Base-by-base conservation (phyloP, 1,140 invertebrate genomes). In the Anastrepha obliqua region DNA sequence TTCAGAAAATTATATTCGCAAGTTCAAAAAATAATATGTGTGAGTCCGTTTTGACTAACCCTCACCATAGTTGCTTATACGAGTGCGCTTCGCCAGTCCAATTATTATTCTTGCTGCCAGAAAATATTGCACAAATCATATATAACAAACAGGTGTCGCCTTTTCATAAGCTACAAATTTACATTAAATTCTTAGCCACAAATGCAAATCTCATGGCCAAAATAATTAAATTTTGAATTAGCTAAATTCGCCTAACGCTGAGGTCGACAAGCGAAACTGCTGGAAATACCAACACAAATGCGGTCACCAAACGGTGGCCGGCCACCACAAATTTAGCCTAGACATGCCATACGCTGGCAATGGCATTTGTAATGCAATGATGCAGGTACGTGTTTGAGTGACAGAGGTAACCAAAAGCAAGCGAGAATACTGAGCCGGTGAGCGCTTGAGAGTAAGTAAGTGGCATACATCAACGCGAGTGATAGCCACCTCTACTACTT, bases 131-230 rank as follows among this genome's bases (percentile, higher is more conserved):
- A 55, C 2, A 55, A 55, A 55, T 55, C 11, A 1, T 39, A 44
- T 39, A 70, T 1, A 70, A 44, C 39, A 70, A 70, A 42, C 9
- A 3, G 6, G 11, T 2, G 11, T 55, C 51, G 8, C 7, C 9
- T 11, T 65, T 29, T 70, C 39, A 44, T 70, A 44, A 70, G 67
- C 44, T 44, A 39, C 67, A 70, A 17, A 47, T 13, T 47, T 70
- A 11, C 29, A 13, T 44, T 44, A 70, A 70, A 70, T 39, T 15
- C 3, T 11, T 15, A 44, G 13, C 67, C 29, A 42, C 3, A 70
- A 70, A 70, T 65, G 39, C 67, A 70, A 44, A 70, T 44, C 39
- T 70, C 67, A 44, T 70, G 67, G 67, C 15, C 39, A 44, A 47
- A 44, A 47, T 70, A 44, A 70, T 70, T 70, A 70, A 70, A 17